Evolutionary conservation across 2,888 invertebrate genomes (phyloP), one percentile per base, ranked within the genome.

Genomic region (Zele albiditarsus): DNA sequence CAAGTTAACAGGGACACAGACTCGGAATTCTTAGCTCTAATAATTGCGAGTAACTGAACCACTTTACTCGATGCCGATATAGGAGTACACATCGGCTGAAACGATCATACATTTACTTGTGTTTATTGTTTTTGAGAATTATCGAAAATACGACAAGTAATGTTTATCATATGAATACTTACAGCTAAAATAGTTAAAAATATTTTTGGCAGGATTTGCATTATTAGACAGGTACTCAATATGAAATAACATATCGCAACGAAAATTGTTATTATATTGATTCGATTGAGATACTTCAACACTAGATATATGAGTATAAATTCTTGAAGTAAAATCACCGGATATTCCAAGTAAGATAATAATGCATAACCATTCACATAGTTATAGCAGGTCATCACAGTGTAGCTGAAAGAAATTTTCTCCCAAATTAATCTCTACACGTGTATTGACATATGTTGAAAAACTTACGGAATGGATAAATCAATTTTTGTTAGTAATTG

Each of bases 51-150:
- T 28, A 97, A 91, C 86, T 96, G 96, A 20, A 95, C 92, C 2
- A 95, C 91, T 90, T 96, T 97, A 77, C 96, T 95, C 38, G 95
- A 94, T 10, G 95, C 95, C 81, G 96, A 95, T 79, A 96, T 92
- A 0, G 96, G 96, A 0, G 94, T 94, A 84, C 94, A 94, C 67
- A 94, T 88, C 0, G 94, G 94, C 95, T 95, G 89, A 76, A 92
- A 91, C 80, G 77, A 42, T 72, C 65, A 71, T 46, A 42, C 33
- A 58, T 70, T 53, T 23, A 23, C 57, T 33, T 20, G 5, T 31
- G 28, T n/a, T 20, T 16, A 25, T 60, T 33, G 23, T 49, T 20
- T 66, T 10, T 33, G 14, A 60, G 12, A 14, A 23, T 58, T 20
- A 6, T 25, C 25, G 28, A 27, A 25, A 3, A 16, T 4, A 16